A percentile compares a stretch with the other conserved stretches of the same genome.
Evolutionary conservation across 1,140 invertebrate genomes (phyloP).

Genomic region (Brachionus rotundiformis): DNA sequence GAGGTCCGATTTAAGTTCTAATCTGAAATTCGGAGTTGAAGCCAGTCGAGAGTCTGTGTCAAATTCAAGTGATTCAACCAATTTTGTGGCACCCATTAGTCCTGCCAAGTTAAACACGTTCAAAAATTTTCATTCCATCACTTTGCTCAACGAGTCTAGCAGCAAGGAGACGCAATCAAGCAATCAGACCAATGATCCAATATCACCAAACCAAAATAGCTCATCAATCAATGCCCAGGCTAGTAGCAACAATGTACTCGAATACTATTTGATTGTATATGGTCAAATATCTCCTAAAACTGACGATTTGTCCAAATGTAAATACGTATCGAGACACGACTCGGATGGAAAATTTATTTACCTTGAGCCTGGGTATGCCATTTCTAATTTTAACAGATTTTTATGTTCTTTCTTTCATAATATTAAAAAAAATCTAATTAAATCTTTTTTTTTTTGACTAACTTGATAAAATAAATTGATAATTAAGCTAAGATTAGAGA

Average conservation of each 20-base stretch:
- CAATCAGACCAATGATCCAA: background rate
- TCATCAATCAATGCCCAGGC: background rate
- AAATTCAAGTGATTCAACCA: conserved; percentile 15
- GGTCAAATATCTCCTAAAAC: conserved; percentile 14
- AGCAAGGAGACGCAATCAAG: background rate
- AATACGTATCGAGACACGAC: conserved; percentile 11
- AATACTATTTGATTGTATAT: conserved; percentile 50
- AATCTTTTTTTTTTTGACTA: too few species aligned
- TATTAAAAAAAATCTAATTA: too few species aligned
- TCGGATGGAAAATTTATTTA: conserved; percentile 46
- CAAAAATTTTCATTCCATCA: conserved; percentile 43
- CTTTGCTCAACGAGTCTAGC: background rate
- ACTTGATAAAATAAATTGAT: too few species aligned
- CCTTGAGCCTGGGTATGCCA: conserved; percentile 9
- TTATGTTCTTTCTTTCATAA: too few species aligned
- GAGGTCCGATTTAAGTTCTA: conserved; percentile 39
- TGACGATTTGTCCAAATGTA: background rate
- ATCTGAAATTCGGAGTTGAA: conserved; percentile 32
- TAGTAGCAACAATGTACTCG: background rate
- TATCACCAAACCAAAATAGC: background rate
- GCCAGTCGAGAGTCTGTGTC: background rate
- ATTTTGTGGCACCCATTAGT: background rate
- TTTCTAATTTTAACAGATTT: too few species aligned
- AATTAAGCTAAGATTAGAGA: too few species aligned
- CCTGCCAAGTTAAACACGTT: background rate